phyloP scores from a whole-genome alignment of 2,797 vertebrate species.

The Coendou prehensilis region DNA sequence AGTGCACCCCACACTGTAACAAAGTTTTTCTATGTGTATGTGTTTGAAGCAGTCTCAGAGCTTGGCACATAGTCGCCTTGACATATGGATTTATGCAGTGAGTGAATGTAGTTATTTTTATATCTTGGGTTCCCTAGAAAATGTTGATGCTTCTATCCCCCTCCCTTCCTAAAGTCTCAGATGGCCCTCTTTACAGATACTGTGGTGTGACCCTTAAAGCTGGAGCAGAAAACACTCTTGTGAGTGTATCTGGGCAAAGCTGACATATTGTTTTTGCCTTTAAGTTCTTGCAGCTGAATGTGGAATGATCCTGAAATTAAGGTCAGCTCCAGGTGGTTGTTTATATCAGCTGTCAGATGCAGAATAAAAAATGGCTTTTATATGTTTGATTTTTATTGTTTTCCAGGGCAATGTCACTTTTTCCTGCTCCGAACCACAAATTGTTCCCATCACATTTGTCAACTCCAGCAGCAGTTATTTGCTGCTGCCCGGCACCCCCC shows the following conservation, averaged over 20 bases:
- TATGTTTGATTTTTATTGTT: constrained; percentile 80
- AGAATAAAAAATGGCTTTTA: constrained; percentile 77
- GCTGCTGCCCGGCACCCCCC: constrained; percentile 91
- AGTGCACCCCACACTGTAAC: neutral
- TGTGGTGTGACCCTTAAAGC: neutral
- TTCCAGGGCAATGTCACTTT: constrained; percentile 98
- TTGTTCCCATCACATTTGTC: constrained; percentile 96
- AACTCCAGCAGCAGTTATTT: constrained; percentile 94
- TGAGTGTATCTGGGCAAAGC: neutral
- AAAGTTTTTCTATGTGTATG: neutral
- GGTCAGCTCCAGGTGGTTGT: constrained; percentile 58
- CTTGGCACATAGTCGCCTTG: neutral
- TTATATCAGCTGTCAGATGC: constrained; percentile 67
- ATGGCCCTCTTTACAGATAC: neutral
- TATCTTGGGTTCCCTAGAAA: neutral
- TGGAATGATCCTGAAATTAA: constrained; percentile 76
- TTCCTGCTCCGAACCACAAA: constrained; percentile 95
- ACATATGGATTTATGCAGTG: neutral
- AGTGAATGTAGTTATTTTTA: neutral
- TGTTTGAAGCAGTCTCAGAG: neutral
- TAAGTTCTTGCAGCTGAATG: constrained; percentile 58
- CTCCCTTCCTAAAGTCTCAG: neutral
- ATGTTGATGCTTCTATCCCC: neutral
- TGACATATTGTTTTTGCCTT: constrained; percentile 19
- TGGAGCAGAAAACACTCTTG: neutral